Percentiles rank a stretch among this genome's conserved stretches.
phyloP scores from a whole-genome alignment of 2,113 vertebrate genomes.

The Bombycilla garrulus region DNA sequence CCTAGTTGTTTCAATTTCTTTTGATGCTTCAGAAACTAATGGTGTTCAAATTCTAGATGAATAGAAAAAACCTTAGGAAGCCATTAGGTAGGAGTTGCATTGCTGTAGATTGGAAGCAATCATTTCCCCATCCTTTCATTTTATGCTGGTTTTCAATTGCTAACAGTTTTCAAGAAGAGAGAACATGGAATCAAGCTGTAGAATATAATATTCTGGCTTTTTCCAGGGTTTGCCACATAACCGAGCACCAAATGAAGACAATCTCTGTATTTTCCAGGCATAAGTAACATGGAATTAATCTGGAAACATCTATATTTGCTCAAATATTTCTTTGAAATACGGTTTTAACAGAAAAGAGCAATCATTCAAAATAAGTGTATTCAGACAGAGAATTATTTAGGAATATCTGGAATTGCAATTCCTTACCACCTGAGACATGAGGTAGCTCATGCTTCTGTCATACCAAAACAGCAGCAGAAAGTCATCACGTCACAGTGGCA shows the following conservation, averaged over 20 bases:
- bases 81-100: neutral
- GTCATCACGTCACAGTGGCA: neutral
- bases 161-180: neutral
- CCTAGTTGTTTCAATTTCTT: neutral
- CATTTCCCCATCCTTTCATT: neutral
- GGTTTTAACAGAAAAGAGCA: neutral
- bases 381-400: neutral
- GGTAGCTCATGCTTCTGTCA: neutral
- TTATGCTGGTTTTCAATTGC: neutral
- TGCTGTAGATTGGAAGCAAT: conserved; percentile 1
- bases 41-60: neutral
- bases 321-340: neutral
- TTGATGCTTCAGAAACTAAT: neutral
- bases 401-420: neutral
- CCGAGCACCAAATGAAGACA: neutral
- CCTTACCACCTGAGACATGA: neutral
- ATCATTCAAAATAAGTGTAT: neutral
- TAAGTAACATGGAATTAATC: neutral
- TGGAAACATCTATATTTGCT: neutral
- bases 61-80: neutral
- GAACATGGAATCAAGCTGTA: neutral
- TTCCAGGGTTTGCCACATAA: neutral
- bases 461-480: neutral
- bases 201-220: neutral
- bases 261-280: neutral